phyloP scores from a whole-genome alignment of 1,140 invertebrate genomes.

The Agrypnia vestita region DNA sequence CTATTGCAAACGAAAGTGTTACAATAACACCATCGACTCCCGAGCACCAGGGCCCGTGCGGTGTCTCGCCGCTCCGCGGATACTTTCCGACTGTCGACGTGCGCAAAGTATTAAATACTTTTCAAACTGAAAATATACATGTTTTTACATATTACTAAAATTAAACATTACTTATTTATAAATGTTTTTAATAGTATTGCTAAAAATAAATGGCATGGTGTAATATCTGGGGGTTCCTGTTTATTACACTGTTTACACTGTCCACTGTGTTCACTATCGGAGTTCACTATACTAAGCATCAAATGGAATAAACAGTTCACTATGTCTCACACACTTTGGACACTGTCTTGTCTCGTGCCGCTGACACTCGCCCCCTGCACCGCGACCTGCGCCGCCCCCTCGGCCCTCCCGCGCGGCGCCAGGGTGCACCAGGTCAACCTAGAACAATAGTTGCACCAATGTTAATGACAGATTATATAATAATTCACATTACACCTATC shows the following conservation, averaged over 20 bases:
- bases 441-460: background rate
- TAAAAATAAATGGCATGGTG: slow-evolving; percentile 59
- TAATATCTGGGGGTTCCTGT: slow-evolving; percentile 36
- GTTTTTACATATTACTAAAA: slow-evolving; percentile 41
- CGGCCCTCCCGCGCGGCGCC: background rate
- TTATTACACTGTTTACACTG: slow-evolving; percentile 31
- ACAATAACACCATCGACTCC: background rate
- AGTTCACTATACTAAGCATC: slow-evolving; percentile 39
- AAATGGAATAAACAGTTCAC: slow-evolving; percentile 21
- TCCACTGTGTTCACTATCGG: slow-evolving; percentile 16
- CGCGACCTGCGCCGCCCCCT: background rate
- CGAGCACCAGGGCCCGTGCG: slow-evolving; percentile 1
- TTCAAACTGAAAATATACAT: slow-evolving; percentile 48
- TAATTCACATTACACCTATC: too few relatives aligned
- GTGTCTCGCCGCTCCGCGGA: too few relatives aligned
- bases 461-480: too few relatives aligned
- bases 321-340: slow-evolving; percentile 23
- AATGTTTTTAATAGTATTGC: slow-evolving; percentile 55
- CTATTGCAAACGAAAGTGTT: slow-evolving; percentile 18
- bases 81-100: slow-evolving; percentile 18
- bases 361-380: slow-evolving; percentile 1
- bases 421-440: slow-evolving; percentile 34
- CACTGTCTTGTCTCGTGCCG: slow-evolving; percentile 8
- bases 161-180: slow-evolving; percentile 49
- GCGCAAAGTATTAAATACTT: slow-evolving; percentile 58